Conservation (phyloP, 2,888 invertebrate species). For the Lasioglossum figueresi region DNA sequence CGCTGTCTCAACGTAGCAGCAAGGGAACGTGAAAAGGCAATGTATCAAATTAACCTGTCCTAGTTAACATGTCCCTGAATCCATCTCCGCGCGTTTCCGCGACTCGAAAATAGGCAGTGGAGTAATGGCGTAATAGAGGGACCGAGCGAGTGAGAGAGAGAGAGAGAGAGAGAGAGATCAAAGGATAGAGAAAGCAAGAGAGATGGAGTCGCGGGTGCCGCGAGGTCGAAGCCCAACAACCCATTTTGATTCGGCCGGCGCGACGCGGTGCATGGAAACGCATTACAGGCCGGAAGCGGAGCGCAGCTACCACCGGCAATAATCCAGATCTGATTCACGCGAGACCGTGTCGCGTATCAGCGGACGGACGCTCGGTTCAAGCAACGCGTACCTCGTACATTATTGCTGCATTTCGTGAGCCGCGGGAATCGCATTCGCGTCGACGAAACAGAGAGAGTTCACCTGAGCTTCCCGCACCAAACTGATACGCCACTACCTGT, state of each 20-base stretch:
- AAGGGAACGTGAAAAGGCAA: slow-evolving; percentile 6
- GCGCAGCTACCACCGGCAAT: slow-evolving; percentile 64
- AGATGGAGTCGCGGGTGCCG: slow-evolving; percentile 25
- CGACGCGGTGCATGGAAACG: slow-evolving; percentile 40
- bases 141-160: not conserved
- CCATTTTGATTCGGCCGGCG: slow-evolving; percentile 59
- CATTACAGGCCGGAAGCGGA: slow-evolving; percentile 63
- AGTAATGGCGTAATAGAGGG: slow-evolving; percentile 15
- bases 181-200: not conserved
- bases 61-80: not conserved
- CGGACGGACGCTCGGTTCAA: slow-evolving; percentile 11
- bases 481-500: not conserved
- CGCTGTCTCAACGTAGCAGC: not conserved
- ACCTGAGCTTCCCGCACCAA: not conserved
- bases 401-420: slow-evolving; percentile 27
- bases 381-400: slow-evolving; percentile 19
- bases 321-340: slow-evolving; percentile 69
- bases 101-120: slow-evolving; percentile 17
- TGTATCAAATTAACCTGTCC: slow-evolving; percentile 3
- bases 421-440: slow-evolving; percentile 17
- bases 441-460: not conserved
- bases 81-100: slow-evolving; percentile 2
- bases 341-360: slow-evolving; percentile 30
- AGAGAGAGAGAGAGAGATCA: not conserved
- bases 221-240: slow-evolving; percentile 42